Base-by-base conservation (phyloP, 2,888 invertebrate genomes). In the Clistopyga incitator region DNA sequence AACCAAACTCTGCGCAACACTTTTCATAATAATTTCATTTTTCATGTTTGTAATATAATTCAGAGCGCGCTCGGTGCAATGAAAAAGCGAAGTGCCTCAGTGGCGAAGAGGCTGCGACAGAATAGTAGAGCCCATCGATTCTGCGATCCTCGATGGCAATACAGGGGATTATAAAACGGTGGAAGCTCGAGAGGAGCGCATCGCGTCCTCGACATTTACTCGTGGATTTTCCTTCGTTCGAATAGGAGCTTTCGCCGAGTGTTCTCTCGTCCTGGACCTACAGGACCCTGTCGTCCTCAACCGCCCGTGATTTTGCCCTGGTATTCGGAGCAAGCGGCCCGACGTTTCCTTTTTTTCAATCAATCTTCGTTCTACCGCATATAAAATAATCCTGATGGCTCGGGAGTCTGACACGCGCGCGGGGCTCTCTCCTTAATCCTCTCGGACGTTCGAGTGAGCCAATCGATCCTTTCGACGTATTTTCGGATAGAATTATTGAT, bases 341-440 rank as follows among this genome's bases (percentile, higher is more conserved):
- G 18, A 3, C 38, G 45, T 78, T 59, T 78, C 42, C 0, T 59
- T 85, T 61, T 84, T 85, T 84, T 68, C 81, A 77, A 88, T 88
- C 86, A 78, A 86, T 87, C 85, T 71, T 82, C 81, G 59, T 85
- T 38, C 75, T 77, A 77, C 42, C 72, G 75, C 56, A 83, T 81
- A 81, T 87, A 76, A 82, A 86, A 86, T 88, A 87, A 86, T 88
- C 84, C 88, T 81, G 38, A 42, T 64, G 78, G 52, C 65, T 67
- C 67, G 29, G 61, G 61, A 29, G 77, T 80, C 77, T 75, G 79
- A 71, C 78, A 74, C 81, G 84, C 64, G 64, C 18, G 20, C 64
- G 64, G 10, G 10, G 64, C 8, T 86, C 84, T 86, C 81, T 50
- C 52, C 64, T 76, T 88, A 88, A 88, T 88, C 88, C 85, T 80